These are phyloP conservation scores for Aphelinus atriplicis DNA, from an alignment of 1,140 invertebrate genomes.

Conservation along the genomic window DNA sequence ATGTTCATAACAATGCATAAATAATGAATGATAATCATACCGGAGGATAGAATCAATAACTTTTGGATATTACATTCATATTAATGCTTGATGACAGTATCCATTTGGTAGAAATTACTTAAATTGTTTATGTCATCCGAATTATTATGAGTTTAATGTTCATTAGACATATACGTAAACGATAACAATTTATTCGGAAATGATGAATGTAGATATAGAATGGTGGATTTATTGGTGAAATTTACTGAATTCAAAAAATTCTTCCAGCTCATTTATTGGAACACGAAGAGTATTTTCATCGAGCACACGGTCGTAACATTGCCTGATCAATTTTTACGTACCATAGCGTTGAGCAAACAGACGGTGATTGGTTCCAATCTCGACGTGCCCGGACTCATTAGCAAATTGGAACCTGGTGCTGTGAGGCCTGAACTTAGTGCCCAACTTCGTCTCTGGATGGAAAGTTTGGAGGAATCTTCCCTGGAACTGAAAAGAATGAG, in stretches of 20 bases:
- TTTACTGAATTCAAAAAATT: conserved; percentile 4
- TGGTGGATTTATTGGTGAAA: no score
- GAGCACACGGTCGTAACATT: conserved; percentile 83
- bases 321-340: conserved; percentile 79
- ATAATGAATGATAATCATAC: no score
- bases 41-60: no score
- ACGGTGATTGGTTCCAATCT: conserved; percentile 74
- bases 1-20: no score
- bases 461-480: conserved; percentile 80
- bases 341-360: conserved; percentile 79
- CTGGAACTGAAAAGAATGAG: conserved; percentile 71
- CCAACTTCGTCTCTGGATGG: conserved; percentile 78
- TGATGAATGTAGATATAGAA: no score
- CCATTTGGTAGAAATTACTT: no score
- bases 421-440: conserved; percentile 71
- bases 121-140: no score
- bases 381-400: conserved; percentile 68
- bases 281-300: conserved; percentile 81
- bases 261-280: conserved; percentile 81
- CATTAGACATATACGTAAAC: no score
- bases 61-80: no score
- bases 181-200: no score
- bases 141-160: no score
- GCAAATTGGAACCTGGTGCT: conserved; percentile 62
- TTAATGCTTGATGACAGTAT: no score